Evolutionary conservation across 2,888 invertebrate genomes (phyloP), one percentile per base, ranked within the genome.

Genomic region (Nysson spinosus): DNA sequence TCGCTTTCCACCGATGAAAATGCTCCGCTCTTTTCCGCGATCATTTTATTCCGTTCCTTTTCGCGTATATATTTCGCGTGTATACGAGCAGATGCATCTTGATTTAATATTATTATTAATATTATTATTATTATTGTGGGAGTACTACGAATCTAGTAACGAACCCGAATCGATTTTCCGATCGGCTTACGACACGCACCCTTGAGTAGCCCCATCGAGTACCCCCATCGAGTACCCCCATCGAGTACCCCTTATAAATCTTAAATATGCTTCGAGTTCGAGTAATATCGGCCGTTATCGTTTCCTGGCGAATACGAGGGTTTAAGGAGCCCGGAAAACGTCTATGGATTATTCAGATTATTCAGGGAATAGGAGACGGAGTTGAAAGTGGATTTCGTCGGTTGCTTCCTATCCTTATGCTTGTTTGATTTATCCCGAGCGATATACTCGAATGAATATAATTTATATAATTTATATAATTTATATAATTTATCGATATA

Each of bases 81-180:
- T 66, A 65, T 66, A 66, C 66, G 65, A 65, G 46, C 65, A 65
- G 65, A 65, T 66, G 65, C 52, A 40, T 35, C 37, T 35, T 47
- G 65, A 66, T 66, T 66, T 66, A 64, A 63, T 54, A n/a, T n/a
- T n/a, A n/a, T n/a, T n/a, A n/a, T n/a, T n/a, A n/a, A n/a, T n/a
- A n/a, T n/a, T n/a, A n/a, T n/a, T n/a, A n/a, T n/a, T n/a, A n/a
- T n/a, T n/a, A n/a, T n/a, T n/a, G n/a, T n/a, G n/a, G n/a, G n/a
- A n/a, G n/a, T n/a, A n/a, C n/a, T n/a, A n/a, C n/a, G n/a, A n/a
- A n/a, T 64, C 47, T 16, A 17, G 16, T 42, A 54, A 26, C 37
- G n/a, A n/a, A 30, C 11, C n/a, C 30, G 9, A 4, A 42, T 54
- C 54, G 63, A 64, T 62, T 64, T 42, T 46, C 46, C 47, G 20